Evolutionary conservation across 2,113 vertebrate species (phyloP), one percentile per base, ranked within the genome.

Genomic region (Conger conger): DNA sequence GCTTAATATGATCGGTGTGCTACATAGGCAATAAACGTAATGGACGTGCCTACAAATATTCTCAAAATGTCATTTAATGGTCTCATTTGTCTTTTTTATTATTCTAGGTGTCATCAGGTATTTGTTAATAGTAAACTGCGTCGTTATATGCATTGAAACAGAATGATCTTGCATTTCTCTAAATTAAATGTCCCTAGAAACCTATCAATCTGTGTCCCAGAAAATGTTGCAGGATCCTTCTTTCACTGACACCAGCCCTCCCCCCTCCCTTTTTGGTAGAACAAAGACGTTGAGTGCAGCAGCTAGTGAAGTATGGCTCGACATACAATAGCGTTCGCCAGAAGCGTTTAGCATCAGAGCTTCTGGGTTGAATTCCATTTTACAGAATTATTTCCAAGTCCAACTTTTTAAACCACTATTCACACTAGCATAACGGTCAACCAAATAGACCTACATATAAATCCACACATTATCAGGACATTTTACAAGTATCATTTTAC

Each of bases 191-290:
- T 42, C 36, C 81, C 80, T 50, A 40, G 76, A 86, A 82, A 79
- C 76, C 76, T 78, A 84, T 73, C 82, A 63, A 86, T 83, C 33
- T 40, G 60, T 84, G 86, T 89, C 90, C 91, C 92, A 91, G 89
- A 90, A 91, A 92, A 89, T 9, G 88, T 84, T 89, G 88, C 85
- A 91, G 86, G 88, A 90, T 57, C 86, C 83, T 81, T 89, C 42
- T 91, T 83, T 89, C 86, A 79, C 84, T 89, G 27, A 38, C 35
- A 35, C 18, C 90, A 89, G 76, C 88, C 88, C 87, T 30, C 88
- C 83, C 88, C 91, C 91, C 90, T 91, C 92, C 88, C 92, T 91
- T 90, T 91, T 86, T 93, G 82, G 88, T 88, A 0, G 87, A 92
- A 94, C 92, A 94, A 94, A 94, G 93, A 90, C 76, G 87, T 30